These are phyloP conservation scores for Balaeniceps rex DNA, from an alignment of 2,113 vertebrate species.

Conservation along the genomic window DNA sequence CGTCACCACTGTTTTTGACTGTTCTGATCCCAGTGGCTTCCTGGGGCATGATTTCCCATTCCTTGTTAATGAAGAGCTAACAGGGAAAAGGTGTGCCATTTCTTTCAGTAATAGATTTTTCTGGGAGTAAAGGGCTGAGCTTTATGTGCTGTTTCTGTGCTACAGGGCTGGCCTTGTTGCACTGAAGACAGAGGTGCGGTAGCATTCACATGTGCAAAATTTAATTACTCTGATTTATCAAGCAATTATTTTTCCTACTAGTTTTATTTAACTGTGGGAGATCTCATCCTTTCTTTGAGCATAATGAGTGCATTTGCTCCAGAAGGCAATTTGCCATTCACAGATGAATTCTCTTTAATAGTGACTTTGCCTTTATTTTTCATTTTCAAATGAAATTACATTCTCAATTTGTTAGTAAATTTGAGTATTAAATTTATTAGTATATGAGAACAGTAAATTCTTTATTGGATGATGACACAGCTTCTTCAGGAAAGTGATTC, in stretches of 20 bases:
- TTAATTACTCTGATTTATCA: slow-evolving; percentile 57
- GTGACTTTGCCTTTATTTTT: slow-evolving; percentile 4
- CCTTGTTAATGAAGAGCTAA: not conserved
- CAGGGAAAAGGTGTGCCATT: not conserved
- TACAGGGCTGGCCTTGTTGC: not conserved
- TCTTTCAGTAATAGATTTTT: not conserved
- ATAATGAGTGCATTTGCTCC: slow-evolving; percentile 33
- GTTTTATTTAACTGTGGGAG: slow-evolving; percentile 37
- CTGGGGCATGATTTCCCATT: not conserved
- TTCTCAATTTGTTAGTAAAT: slow-evolving; percentile 47
- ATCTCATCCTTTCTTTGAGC: slow-evolving; percentile 33
- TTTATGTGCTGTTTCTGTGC: not conserved
- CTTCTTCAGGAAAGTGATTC: not conserved
- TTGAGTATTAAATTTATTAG: not conserved
- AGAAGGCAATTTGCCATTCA: slow-evolving; percentile 50
- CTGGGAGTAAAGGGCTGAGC: not conserved
- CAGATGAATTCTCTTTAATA: slow-evolving; percentile 24
- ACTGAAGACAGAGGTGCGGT: not conserved
- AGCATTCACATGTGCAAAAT: slow-evolving; percentile 35
- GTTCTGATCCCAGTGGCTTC: not conserved
- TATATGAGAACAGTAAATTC: not conserved
- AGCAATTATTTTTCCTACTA: slow-evolving; percentile 44
- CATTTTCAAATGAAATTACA: slow-evolving; percentile 41
- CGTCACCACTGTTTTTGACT: not conserved
- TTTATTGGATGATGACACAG: not conserved